A percentile compares a stretch with the other conserved stretches of the same genome.
phyloP scores from a whole-genome alignment of 2,888 invertebrate genomes.

The Hipparchia sbordonii region DNA sequence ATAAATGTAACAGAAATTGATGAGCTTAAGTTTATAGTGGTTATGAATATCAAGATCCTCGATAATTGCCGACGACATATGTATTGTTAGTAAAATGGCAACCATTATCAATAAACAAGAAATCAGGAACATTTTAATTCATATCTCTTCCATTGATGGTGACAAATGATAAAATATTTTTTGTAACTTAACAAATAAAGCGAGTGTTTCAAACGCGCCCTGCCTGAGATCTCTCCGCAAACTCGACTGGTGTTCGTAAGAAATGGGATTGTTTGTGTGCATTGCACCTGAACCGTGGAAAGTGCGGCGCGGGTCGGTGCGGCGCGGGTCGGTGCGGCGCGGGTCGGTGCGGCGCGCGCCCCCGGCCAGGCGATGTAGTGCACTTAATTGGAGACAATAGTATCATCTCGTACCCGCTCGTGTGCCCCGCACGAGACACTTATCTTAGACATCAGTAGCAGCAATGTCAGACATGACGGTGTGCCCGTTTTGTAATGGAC shows the following conservation, averaged over 20 bases:
- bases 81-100: no score
- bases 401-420: background rate
- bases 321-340: background rate
- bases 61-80: no score
- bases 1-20: no score
- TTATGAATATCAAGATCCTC: no score
- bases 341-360: conserved; percentile 20
- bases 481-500: no score
- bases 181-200: background rate
- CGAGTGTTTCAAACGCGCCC: background rate
- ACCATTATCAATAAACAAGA: no score
- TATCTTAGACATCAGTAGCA: no score
- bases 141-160: background rate
- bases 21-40: no score
- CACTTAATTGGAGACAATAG: conserved; percentile 22
- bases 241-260: background rate
- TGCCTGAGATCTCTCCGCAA: background rate
- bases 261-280: background rate
- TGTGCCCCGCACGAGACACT: no score
- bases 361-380: conserved; percentile 20
- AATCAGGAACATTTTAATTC: no score
- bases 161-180: background rate
- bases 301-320: background rate
- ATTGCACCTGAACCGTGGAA: background rate
- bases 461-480: no score